phyloP scores from a whole-genome alignment of 1,140 invertebrate genomes.

The Caenorhabditis elegans region DNA sequence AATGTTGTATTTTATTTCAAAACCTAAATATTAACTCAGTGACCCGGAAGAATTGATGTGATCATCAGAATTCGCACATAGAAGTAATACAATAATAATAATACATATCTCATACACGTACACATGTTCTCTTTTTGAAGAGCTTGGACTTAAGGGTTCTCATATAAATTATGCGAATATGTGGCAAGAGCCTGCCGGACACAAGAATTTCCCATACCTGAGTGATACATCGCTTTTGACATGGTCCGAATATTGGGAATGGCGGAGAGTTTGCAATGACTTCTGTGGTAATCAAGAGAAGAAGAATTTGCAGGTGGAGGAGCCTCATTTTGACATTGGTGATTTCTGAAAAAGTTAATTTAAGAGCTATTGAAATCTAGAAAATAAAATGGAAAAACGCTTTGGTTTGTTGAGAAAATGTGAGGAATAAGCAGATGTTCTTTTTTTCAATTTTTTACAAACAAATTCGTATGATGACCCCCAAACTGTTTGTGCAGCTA shows the following conservation, averaged over 20 bases:
- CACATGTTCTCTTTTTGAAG: conserved; percentile 1
- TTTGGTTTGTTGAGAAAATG: not conserved
- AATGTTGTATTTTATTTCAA: not conserved
- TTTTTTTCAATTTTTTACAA: not conserved
- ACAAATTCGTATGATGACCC: not conserved
- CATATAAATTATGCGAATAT: conserved; percentile 29
- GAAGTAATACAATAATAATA: too few species aligned
- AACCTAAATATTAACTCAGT: too few species aligned
- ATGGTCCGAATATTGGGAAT: not conserved
- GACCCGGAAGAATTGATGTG: not conserved
- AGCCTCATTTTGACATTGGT: conserved; percentile 9
- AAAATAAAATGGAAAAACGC: too few species aligned
- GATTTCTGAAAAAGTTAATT: not conserved
- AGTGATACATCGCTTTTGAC: conserved; percentile 5
- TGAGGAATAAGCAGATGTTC: not conserved
- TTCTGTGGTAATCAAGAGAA: not conserved
- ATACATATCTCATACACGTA: too few species aligned
- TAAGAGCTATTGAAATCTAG: too few species aligned
- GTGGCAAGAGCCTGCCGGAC: not conserved
- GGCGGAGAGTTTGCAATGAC: not conserved
- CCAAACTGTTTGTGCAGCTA: not conserved
- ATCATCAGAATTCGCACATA: too few species aligned
- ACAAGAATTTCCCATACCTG: not conserved
- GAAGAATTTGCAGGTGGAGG: not conserved
- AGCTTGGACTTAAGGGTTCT: not conserved